Evolutionary conservation across 2,113 vertebrate species (phyloP), one percentile per base, ranked within the genome.

Genomic region (Eretmochelys imbricata): DNA sequence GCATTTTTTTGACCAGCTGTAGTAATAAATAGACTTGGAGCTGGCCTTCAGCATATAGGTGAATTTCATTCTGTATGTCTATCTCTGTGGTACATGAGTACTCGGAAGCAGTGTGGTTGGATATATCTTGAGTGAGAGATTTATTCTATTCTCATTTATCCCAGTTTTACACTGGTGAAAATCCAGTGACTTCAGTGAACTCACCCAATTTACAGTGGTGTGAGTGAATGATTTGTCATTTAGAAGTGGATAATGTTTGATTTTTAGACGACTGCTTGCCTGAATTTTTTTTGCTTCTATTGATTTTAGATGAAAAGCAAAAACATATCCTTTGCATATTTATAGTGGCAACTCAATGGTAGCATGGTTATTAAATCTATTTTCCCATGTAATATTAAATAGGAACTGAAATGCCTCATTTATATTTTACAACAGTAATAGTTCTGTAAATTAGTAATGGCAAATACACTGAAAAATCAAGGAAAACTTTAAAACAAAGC

Each of bases 281-380:
- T 3, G 3, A 16, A 4, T 24, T 53, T 2, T 85, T 85, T 59
- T 14, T 80, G 76, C 53, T 12, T 12, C 46, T 90, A 83, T 54
- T 72, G 53, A 31, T 48, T 25, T 62, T 55, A 24, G 24, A 48
- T 51, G 5, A 46, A 88, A 84, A 85, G 16, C 2, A 38, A 3
- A 1, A 38, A 2, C 7, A 76, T n/a, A 5, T 82, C 22, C 57
- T 55, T 75, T 6, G 12, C 29, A 87, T 76, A 82, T 17, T 48
- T 49, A 57, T 14, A 0, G n/a, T 27, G 2, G 0, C 22, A 82
- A 54, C 49, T 49, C 4, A 6, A 50, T 46, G 51, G 4, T 35
- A 55, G 42, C 8, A 55, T n/a, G 69, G n/a, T 42, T 27, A 50
- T 76, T 80, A 80, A 12, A 20, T 78, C 49, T 81, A 4, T 85